Base-by-base conservation (phyloP, 1,140 invertebrate genomes). In the Pachyrhynchus sulphureomaculatus region DNA sequence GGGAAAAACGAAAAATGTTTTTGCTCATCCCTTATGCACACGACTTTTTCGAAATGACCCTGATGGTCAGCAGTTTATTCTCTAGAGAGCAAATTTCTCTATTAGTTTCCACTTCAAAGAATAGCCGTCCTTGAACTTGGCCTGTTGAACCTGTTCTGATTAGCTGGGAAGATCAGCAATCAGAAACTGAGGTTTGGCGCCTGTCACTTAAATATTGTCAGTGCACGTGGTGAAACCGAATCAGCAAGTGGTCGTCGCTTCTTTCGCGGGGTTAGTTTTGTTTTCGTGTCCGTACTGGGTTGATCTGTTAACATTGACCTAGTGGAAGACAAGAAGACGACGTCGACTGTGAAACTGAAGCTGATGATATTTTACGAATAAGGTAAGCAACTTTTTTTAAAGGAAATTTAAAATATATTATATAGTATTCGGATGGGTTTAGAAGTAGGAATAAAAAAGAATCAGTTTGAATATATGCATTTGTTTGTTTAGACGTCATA, bases 201-300 rank as follows among this genome's bases (percentile, higher is more conserved):
- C 26, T 23, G 41, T 44, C 17, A 10, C 18, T 20, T 23, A 21
- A 44, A 23, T 23, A n/a, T 29, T 10, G 8, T 29, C 26, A 10
- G 10, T 18, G 15, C 41, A 44, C 41, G 41, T 44, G 41, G 41
- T 18, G 15, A 4, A 15, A 4, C 39, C 8, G 3, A 29, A 44
- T 10, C 41, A 44, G 41, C 41, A 44, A 44, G 15, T 44, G 41
- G 41, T 44, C 20, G 41, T 44, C 20, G 41, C 20, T 15, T 18
- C 41, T 23, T 23, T 44, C 20, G 17, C n/a, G 12, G 18, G 18
- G 41, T 44, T 44, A 44, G 41, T 44, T 44, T 15, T 44, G 41
- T 44, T 44, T 44, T 18, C 41, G 20, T 18, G 15, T n/a, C 20
- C 41, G 0, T 44, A 5, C 13, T 15, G 13, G 13, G 36, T n/a